Evolutionary conservation across 1,140 invertebrate genomes (phyloP).

Genomic region (Drepana arcuata): DNA sequence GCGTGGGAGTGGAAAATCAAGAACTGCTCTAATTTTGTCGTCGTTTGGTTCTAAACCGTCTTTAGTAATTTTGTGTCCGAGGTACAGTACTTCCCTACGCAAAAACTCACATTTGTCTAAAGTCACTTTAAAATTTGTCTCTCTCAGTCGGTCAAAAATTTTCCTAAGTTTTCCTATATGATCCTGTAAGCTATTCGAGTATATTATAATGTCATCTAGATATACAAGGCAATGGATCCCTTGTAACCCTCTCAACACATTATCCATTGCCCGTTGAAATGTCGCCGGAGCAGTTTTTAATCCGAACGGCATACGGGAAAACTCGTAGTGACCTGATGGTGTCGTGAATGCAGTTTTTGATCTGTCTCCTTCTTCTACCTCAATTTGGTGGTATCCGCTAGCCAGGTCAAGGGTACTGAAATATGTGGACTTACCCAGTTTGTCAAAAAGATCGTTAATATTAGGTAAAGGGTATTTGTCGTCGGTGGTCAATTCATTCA

Average conservation of each 20-base stretch:
- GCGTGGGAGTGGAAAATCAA: conserved; percentile 11
- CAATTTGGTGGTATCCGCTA: conserved; percentile 18
- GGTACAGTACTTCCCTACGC: conserved; percentile 7
- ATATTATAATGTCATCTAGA: conserved; percentile 18
- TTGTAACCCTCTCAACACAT: conserved; percentile 13
- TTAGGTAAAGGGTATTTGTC: conserved; percentile 8
- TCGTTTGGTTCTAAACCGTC: conserved; percentile 13
- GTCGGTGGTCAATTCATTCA: conserved; percentile 15
- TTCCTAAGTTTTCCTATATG: conserved; percentile 12
- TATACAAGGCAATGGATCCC: conserved; percentile 15
- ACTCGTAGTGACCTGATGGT: conserved; percentile 3
- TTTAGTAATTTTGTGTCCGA: conserved; percentile 12
- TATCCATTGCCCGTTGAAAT: conserved; percentile 5
- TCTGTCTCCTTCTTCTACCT: conserved; percentile 6
- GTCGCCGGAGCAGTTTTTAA: conserved; percentile 17
- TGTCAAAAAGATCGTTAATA: conserved; percentile 11
- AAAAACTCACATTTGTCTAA: conserved; percentile 12
- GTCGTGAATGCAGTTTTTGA: conserved; percentile 11
- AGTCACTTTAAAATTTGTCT: conserved; percentile 8
- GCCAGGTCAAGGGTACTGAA: conserved; percentile 12
- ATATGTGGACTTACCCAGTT: conserved; percentile 12
- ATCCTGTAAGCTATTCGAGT: conserved; percentile 10
- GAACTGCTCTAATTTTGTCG: conserved; percentile 14
- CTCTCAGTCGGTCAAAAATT: conserved; percentile 6
- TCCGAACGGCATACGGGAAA: conserved; percentile 14